Percentiles rank a stretch among this genome's conserved stretches.
Conservation (phyloP, 1,140 invertebrate genomes). For the Aleiodes sp. region DNA sequence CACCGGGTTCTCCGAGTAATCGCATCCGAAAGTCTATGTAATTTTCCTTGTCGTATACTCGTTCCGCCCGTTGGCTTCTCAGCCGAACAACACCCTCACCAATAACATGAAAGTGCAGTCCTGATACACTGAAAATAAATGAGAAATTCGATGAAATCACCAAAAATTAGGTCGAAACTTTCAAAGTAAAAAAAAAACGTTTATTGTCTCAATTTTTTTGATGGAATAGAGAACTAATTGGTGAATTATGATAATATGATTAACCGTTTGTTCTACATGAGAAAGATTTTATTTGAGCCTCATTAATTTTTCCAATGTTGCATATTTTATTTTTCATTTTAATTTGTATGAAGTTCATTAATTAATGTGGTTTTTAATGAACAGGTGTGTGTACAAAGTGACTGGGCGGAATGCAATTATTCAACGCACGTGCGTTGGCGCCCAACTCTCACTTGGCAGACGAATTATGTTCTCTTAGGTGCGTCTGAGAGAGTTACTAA, state of each 20-base stretch:
- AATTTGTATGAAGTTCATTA: not conserved
- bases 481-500: not conserved
- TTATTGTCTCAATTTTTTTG: not conserved
- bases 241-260: constrained; percentile 3
- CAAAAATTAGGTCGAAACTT: not conserved
- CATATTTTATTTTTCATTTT: not conserved
- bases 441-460: not conserved
- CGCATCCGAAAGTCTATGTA: constrained; percentile 96
- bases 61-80: constrained; percentile 80
- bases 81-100: constrained; percentile 91
- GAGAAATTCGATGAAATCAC: not conserved
- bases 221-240: not conserved
- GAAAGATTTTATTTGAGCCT: not conserved
- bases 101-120: constrained; percentile 92
- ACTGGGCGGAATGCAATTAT: constrained; percentile 15
- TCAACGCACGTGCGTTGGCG: constrained; percentile 6
- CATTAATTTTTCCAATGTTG: constrained; percentile 2
- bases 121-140: constrained; percentile 66
- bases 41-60: constrained; percentile 90
- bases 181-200: not conserved
- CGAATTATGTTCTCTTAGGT: not conserved
- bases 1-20: constrained; percentile 88
- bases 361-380: not conserved
- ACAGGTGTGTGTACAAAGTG: not conserved
- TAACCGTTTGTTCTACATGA: not conserved